Conservation (phyloP, 1,140 invertebrate genomes). For the Tribolium madens region DNA sequence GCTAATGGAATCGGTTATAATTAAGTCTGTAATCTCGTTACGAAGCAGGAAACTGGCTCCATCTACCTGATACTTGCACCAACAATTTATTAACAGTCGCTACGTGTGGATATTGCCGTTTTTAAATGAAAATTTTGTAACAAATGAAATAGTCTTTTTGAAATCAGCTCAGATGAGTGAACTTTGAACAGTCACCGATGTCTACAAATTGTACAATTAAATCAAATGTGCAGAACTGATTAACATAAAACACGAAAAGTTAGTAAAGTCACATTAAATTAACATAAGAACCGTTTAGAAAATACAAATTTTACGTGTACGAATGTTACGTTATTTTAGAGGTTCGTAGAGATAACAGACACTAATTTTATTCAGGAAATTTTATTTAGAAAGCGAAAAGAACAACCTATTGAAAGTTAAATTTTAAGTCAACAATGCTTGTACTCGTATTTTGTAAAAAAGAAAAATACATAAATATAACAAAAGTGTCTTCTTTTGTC, state of each 20-base stretch:
- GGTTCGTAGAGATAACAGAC: slow-evolving; percentile 1
- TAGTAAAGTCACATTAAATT: not conserved
- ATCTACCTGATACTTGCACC: slow-evolving; percentile 34
- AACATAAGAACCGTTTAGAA: slow-evolving; percentile 31
- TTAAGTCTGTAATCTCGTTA: slow-evolving; percentile 44
- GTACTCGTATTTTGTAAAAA: not conserved
- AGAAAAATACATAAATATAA: not conserved
- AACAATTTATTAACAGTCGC: slow-evolving; percentile 31
- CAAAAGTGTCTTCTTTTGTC: not conserved
- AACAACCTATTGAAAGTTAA: not conserved
- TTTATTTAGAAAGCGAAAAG: not conserved
- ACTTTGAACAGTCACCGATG: not conserved
- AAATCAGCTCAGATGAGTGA: not conserved
- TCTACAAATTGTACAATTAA: not conserved
- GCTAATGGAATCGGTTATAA: slow-evolving; percentile 38
- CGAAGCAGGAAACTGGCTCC: slow-evolving; percentile 7
- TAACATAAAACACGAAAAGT: slow-evolving; percentile 33
- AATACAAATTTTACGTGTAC: slow-evolving; percentile 6
- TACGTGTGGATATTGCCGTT: slow-evolving; percentile 14
- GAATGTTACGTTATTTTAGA: not conserved
- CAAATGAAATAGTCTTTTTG: not conserved
- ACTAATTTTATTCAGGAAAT: slow-evolving; percentile 16
- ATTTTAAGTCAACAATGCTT: too few relatives aligned
- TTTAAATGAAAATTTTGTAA: slow-evolving; percentile 15
- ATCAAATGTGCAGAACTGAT: not conserved